These are phyloP conservation scores for Sylvia atricapilla DNA, from an alignment of 2,113 vertebrate genomes.

Conservation along the genomic window DNA sequence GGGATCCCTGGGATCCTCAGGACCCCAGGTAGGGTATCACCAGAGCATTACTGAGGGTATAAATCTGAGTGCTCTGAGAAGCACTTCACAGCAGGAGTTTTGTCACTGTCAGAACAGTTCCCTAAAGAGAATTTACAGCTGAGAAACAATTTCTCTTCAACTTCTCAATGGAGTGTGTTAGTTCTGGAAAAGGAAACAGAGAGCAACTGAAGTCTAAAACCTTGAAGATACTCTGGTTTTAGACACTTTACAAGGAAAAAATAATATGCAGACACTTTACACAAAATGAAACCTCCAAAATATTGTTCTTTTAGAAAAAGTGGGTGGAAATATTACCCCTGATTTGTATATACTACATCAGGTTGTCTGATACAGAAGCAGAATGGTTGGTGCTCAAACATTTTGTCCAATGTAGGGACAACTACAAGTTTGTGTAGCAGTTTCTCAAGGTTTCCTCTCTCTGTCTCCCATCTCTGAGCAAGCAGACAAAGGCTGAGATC, in stretches of 20 bases:
- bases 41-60: not conserved
- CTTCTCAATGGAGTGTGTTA: not conserved
- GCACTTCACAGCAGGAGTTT: not conserved
- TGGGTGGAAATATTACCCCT: not conserved
- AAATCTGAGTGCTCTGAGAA: not conserved
- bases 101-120: not conserved
- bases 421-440: not conserved
- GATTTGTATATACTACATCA: not conserved
- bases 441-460: not conserved
- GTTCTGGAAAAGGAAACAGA: not conserved
- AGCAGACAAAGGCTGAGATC: not conserved
- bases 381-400: not conserved
- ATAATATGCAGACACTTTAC: rapidly evolving
- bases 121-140: not conserved
- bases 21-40: not conserved
- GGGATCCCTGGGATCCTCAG: not conserved
- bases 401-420: not conserved
- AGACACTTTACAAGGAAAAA: not conserved
- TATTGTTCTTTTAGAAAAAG: not conserved
- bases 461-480: rapidly evolving
- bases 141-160: not conserved
- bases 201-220: not conserved
- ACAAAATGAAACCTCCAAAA: not conserved
- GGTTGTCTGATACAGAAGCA: not conserved
- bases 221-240: not conserved